Percentiles rank a stretch among this genome's conserved stretches.
Conservation (phyloP, 1,140 invertebrate species). For the Sycophaga agraensis region DNA sequence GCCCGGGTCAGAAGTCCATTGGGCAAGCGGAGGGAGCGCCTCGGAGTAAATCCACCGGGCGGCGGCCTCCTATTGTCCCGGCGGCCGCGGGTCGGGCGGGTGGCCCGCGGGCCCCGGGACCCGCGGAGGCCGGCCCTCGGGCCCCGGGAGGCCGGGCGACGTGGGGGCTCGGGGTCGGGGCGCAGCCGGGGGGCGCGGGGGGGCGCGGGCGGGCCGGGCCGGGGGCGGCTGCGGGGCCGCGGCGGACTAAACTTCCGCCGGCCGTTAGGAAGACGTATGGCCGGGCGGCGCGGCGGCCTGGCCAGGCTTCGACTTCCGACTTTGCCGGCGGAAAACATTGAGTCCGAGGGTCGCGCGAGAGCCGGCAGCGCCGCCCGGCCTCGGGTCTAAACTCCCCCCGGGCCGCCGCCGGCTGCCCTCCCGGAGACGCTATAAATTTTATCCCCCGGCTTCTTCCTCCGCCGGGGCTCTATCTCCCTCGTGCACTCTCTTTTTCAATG, state of each 20-base stretch:
- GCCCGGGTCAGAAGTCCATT: constrained; percentile 58
- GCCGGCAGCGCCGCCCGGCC: constrained; percentile 36
- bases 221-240: no score
- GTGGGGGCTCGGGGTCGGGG: background rate
- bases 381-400: background rate
- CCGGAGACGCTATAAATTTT: constrained; percentile 58
- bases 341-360: constrained; percentile 47
- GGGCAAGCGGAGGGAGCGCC: constrained; percentile 56
- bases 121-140: no score
- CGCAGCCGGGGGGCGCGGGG: no score
- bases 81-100: no score
- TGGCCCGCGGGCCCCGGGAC: background rate
- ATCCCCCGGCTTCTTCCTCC: constrained; percentile 10
- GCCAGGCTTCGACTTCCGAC: constrained; percentile 57
- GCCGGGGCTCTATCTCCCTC: constrained; percentile 9
- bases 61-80: constrained; percentile 53
- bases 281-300: constrained; percentile 43
- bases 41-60: constrained; percentile 56
- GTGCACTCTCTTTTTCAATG: constrained; percentile 21
- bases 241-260: constrained; percentile 49
- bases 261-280: constrained; percentile 56
- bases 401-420: constrained; percentile 31
- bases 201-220: no score
- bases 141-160: no score
- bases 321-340: constrained; percentile 58